Percentiles rank a stretch among this genome's conserved stretches.
These are phyloP conservation scores for Arenaria interpres DNA, from an alignment of 2,113 vertebrate genomes.

Conservation along the genomic window DNA sequence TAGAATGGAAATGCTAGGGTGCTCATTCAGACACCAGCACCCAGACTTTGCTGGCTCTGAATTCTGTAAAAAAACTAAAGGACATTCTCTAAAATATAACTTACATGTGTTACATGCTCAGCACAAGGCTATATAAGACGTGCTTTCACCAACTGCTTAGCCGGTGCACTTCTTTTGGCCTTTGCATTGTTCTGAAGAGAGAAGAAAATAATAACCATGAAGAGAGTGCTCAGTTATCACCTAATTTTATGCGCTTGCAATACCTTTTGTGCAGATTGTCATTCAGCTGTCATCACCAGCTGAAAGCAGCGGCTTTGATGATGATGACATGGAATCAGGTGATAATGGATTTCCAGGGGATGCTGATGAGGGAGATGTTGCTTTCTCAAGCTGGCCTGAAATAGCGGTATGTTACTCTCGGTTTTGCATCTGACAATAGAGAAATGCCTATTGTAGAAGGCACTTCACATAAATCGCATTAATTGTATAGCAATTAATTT, in stretches of 20 bases:
- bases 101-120: background rate
- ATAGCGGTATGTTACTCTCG: slow-evolving; percentile 65
- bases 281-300: slow-evolving; percentile 79
- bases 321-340: slow-evolving; percentile 84
- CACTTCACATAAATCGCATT: background rate
- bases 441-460: background rate
- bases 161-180: background rate
- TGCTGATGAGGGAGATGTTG: slow-evolving; percentile 68
- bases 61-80: background rate
- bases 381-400: slow-evolving; percentile 68
- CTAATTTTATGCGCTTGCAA: background rate
- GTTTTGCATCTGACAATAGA: background rate
- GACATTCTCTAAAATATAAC: background rate
- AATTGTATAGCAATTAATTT: background rate
- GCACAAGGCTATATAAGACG: background rate
- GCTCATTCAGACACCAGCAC: background rate
- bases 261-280: slow-evolving; percentile 80
- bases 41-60: background rate
- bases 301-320: slow-evolving; percentile 85
- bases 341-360: slow-evolving; percentile 82
- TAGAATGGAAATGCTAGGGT: background rate
- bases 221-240: background rate
- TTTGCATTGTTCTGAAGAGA: slow-evolving; percentile 6
- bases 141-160: background rate
- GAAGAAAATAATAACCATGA: background rate